phyloP scores from a whole-genome alignment of 2,888 invertebrate species.

The Orthosia incerta region DNA sequence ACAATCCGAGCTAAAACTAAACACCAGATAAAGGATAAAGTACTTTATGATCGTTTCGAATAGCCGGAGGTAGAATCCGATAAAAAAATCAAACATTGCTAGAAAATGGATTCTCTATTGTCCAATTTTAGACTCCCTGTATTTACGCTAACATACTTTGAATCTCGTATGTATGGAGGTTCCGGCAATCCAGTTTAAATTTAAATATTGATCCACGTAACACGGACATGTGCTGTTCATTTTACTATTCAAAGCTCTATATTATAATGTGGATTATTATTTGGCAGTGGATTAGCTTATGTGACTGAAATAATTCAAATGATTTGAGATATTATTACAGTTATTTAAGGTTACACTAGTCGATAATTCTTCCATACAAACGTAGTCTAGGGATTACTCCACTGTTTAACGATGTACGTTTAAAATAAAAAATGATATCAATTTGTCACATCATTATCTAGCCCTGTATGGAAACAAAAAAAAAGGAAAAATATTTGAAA shows the following conservation, averaged over 20 bases:
- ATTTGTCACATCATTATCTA: no score
- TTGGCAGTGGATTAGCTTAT: slow-evolving; percentile 24
- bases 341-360: no score
- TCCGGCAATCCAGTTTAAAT: slow-evolving; percentile 71
- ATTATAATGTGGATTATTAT: slow-evolving; percentile 54
- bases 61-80: slow-evolving; percentile 41
- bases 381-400: no score
- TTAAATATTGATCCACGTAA: slow-evolving; percentile 71
- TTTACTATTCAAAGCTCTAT: slow-evolving; percentile 61
- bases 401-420: no score
- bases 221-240: slow-evolving; percentile 67
- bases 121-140: slow-evolving; percentile 58
- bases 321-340: background rate
- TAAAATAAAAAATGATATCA: no score
- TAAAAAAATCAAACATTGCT: slow-evolving; percentile 57
- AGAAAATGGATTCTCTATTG: slow-evolving; percentile 52
- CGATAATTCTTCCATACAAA: no score
- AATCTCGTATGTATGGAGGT: slow-evolving; percentile 61
- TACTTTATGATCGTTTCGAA: slow-evolving; percentile 50
- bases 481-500: no score
- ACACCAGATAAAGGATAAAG: slow-evolving; percentile 49
- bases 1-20: slow-evolving; percentile 42
- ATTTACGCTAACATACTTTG: slow-evolving; percentile 55
- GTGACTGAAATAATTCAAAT: background rate
- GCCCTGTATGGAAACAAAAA: no score